These are phyloP conservation scores for Sipha maydis DNA, from an alignment of 2,888 invertebrate genomes.

Conservation along the genomic window DNA sequence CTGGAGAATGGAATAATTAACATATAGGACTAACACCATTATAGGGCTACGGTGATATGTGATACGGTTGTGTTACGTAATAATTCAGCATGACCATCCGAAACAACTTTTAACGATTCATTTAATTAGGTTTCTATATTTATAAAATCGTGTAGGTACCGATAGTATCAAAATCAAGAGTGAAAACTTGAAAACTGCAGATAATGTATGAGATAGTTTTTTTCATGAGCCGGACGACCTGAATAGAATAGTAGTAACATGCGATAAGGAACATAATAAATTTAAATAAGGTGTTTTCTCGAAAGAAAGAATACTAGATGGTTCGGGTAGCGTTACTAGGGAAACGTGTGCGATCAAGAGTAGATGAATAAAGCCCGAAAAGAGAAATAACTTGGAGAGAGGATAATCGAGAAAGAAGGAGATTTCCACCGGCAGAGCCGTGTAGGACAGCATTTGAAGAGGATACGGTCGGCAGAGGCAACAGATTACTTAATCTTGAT, in stretches of 20 bases:
- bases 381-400: not conserved
- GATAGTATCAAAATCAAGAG: not conserved
- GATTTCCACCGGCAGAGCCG: not conserved
- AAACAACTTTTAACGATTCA: not conserved
- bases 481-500: not conserved
- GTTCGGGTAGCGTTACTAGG: not conserved
- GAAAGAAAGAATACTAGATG: not conserved
- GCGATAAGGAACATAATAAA: not conserved
- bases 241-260: not conserved
- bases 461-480: not conserved
- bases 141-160: too few species aligned
- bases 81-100: not conserved
- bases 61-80: not conserved
- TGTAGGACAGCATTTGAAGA: not conserved
- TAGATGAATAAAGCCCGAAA: not conserved
- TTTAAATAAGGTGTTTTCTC: not conserved
- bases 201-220: not conserved
- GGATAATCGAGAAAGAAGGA: not conserved
- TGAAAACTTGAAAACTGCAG: not conserved
- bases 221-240: not conserved
- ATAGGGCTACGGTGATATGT: not conserved
- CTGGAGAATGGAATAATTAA: not conserved
- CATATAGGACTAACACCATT: not conserved
- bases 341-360: not conserved
- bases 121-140: too few species aligned